Evolutionary conservation across 1,140 invertebrate genomes (phyloP).

Genomic region (Laupala kohalensis): DNA sequence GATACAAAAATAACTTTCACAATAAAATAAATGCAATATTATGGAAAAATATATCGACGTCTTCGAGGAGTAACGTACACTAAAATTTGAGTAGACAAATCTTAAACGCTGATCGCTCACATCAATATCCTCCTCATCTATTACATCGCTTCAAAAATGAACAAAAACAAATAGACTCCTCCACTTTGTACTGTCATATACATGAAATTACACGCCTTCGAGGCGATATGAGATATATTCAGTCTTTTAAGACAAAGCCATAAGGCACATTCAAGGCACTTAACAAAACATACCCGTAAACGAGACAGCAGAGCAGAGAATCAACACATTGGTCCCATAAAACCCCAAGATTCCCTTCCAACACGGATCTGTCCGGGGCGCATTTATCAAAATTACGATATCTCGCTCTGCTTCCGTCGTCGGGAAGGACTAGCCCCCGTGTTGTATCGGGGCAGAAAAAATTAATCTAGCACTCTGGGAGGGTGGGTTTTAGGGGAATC

Average conservation of each 20-base stretch:
- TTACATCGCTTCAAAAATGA: not conserved
- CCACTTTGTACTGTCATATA: not conserved
- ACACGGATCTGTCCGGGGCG: too few relatives aligned
- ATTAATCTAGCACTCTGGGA: not conserved
- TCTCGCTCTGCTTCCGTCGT: not conserved
- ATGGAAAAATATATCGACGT: constrained; percentile 3
- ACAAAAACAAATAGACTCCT: not conserved
- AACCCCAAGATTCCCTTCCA: too few relatives aligned
- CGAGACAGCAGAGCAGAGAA: too few relatives aligned
- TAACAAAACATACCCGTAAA: too few relatives aligned
- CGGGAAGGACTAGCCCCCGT: not conserved
- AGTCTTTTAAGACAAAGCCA: not conserved
- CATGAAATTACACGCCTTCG: not conserved
- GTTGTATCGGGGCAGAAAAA: not conserved
- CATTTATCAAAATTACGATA: too few relatives aligned
- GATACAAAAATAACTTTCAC: not conserved
- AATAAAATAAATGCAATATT: not conserved
- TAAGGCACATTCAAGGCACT: not conserved
- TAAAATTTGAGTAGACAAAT: not conserved
- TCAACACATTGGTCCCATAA: too few relatives aligned
- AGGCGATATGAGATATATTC: not conserved
- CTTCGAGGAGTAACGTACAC: not conserved
- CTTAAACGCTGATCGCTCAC: too few relatives aligned
- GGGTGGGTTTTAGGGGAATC: not conserved
- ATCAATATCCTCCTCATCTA: too few relatives aligned